Evolutionary conservation across 2,113 vertebrate species (phyloP), one percentile per base, ranked within the genome.

Genomic region (Centropus bengalensis): DNA sequence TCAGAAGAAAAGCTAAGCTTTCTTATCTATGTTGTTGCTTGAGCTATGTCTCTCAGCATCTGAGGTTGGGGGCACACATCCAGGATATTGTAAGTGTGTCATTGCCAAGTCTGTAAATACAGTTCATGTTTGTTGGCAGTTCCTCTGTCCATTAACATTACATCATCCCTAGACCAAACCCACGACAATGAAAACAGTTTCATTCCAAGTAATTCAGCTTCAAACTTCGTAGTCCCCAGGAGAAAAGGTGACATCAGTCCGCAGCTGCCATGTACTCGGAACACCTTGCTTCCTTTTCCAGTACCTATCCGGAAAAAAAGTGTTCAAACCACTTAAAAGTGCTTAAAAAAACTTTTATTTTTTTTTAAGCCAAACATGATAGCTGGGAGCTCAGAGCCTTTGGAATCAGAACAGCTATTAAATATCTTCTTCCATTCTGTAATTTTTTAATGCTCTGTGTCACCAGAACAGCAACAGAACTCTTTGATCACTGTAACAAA

Each of bases 111-210:
- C 78, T 74, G 86, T 89, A 91, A 87, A 82, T 85, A 91, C 71
- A 90, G 82, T 89, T 96, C 86, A 40, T 95, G 96, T 94, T 89
- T 97, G 90, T 75, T 96, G 96, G 94, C 94, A 92, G 79, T 63
- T 95, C 33, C 75, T 93, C 91, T 88, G 75, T 89, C 71, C 62
- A 55, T 91, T 93, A 95, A 79, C 68, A 93, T 94, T 93, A 95
- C 93, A 91, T 96, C 95, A 89, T 96, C 47, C 66, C 79, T 80
- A 89, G 88, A 87, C 80, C 71, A 95, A 96, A 68, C 91, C 82
- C 83, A 52, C 73, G 76, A 94, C 88, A 93, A 91, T 83, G 83
- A 95, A 94, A 91, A 89, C 88, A 67, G 47, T 83, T 94, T 88
- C 36, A 84, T 83, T 88, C 21, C 87, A 84, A 94, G 84, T 70